Evolutionary conservation across 2,888 invertebrate species (phyloP).

Genomic region (Apodemia mormo): DNA sequence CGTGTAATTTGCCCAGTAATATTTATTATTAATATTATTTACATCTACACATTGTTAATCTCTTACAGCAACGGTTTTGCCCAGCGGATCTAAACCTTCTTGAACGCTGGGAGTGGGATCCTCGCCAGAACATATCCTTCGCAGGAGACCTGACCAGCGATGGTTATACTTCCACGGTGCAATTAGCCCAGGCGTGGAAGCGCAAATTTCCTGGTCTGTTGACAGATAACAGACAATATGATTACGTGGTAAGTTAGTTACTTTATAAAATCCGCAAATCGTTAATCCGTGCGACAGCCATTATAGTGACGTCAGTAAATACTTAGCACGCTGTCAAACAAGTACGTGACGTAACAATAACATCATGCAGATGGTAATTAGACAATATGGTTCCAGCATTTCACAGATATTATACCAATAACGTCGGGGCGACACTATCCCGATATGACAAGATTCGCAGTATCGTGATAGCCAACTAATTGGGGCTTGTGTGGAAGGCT

Average conservation of each 20-base stretch:
- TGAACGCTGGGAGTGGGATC: slow-evolving; percentile 85
- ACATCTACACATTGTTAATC: neutral
- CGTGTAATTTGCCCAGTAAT: no score
- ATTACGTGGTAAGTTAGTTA: slow-evolving; percentile 76
- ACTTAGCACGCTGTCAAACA: neutral
- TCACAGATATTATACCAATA: no score
- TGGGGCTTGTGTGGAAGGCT: no score
- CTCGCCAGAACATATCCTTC: slow-evolving; percentile 78
- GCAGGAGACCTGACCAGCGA: slow-evolving; percentile 84
- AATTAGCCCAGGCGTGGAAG: slow-evolving; percentile 85
- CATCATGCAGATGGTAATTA: neutral
- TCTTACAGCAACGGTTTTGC: slow-evolving; percentile 82
- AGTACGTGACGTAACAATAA: neutral
- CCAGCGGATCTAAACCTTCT: slow-evolving; percentile 84
- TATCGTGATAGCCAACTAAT: no score
- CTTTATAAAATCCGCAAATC: neutral
- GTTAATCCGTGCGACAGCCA: neutral
- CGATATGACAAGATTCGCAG: no score
- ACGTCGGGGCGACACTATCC: no score
- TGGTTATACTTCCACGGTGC: slow-evolving; percentile 84
- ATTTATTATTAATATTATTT: no score
- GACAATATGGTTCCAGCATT: neutral
- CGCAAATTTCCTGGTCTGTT: slow-evolving; percentile 84
- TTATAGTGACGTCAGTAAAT: neutral
- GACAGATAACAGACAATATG: slow-evolving; percentile 64